Base-by-base conservation (phyloP, 2,888 invertebrate species). In the Plutella xylostella region DNA sequence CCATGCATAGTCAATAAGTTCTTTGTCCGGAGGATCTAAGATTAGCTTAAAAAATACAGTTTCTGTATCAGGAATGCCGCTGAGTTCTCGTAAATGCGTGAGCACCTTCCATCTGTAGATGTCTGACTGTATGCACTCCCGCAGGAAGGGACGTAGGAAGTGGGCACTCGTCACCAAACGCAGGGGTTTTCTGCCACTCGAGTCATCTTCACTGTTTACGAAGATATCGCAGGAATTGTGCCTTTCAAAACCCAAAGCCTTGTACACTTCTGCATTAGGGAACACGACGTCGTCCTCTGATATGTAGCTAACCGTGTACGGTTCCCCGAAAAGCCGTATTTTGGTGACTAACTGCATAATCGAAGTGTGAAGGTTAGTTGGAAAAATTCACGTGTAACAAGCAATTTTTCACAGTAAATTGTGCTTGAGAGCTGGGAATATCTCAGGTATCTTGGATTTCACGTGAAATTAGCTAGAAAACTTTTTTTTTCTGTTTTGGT, bases 1-100 rank as follows among this genome's bases (percentile, higher is more conserved):
- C 91, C 91, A 92, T 47, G 85, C 85, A 68, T 89, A 89, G 66
- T 92, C 92, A 52, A 92, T 85, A 38, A 89, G 84, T 62, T 91
- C 88, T 47, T 69, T 76, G 49, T 79, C 77, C 1, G 90, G 89
- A 12, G 85, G 85, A 46, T 79, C 67, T 34, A 92, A 61, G 52
- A 82, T 83, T 40, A 91, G 60, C 51, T 73, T 77, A 31, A 82
- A 55, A 51, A 66, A 65, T 20, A 72, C 63, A 33, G 61, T 67
- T 7, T 64, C 65, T 50, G 57, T 64, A 12, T 52, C 46, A 14
- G 68, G 61, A 48, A 55, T 59, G 19, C 64, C 65, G 48, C 64
- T 57, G 18, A 67, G 43, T 42, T 61, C 52, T 45, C 65, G 63
- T 30, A 79, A 59, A 63, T 74, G 50, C 22, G 51, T 51, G 39